Evolutionary conservation across 2,113 vertebrate species (phyloP).

Genomic region (Macroglossus sobrinus): DNA sequence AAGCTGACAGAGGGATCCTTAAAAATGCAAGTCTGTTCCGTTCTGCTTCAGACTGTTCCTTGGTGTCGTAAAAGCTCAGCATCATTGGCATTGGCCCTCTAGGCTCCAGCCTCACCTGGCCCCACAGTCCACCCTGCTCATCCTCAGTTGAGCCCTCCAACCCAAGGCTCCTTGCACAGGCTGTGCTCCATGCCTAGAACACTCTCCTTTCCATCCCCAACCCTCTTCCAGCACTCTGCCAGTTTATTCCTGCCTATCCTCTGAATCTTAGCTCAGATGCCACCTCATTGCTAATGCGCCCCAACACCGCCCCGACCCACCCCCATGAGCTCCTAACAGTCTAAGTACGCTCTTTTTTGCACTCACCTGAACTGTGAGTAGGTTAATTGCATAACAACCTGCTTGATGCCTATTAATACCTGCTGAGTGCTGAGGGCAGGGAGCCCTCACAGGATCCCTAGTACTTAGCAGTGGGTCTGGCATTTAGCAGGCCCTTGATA

Average conservation of each 20-base stretch:
- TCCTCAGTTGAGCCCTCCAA: neutral
- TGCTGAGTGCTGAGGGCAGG: no score
- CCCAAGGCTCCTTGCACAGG: neutral
- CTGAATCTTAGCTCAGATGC: neutral
- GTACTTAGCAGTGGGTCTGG: neutral
- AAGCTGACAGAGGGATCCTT: neutral
- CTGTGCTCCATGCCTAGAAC: neutral
- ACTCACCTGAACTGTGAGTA: neutral
- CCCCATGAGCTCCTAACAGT: neutral
- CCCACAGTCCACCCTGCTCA: neutral
- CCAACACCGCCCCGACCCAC: neutral
- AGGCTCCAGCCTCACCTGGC: neutral
- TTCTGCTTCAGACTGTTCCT: neutral
- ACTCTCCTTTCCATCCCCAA: neutral
- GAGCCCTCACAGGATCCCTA: neutral
- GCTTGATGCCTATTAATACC: neutral
- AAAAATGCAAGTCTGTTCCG: neutral
- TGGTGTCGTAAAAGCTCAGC: neutral
- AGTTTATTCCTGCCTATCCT: neutral
- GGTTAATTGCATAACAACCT: neutral
- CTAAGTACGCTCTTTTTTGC: no score
- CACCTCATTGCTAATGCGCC: neutral
- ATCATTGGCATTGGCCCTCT: neutral
- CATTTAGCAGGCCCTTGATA: neutral
- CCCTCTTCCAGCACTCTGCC: neutral